phyloP scores from a whole-genome alignment of 2,797 vertebrate genomes.

The Serranus cabrilla region DNA sequence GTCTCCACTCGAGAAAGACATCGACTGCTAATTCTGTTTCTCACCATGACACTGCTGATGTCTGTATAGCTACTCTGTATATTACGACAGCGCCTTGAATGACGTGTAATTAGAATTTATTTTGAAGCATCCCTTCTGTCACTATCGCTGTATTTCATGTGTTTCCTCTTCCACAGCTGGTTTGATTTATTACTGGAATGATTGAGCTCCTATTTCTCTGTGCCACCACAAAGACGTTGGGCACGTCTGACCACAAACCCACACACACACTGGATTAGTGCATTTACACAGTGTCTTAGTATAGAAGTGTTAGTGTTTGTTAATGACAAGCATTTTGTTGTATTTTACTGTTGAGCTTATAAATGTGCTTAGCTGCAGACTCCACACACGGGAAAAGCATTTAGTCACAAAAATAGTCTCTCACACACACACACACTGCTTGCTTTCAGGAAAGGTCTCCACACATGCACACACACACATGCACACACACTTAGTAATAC shows the following conservation, averaged over 20 bases:
- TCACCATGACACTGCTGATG: background rate
- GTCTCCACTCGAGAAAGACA: background rate
- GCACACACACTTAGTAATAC: slow-evolving; percentile 32
- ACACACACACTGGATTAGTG: background rate
- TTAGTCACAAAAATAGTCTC: slow-evolving; percentile 16
- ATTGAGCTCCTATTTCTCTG: slow-evolving; percentile 21
- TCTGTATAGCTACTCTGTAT: background rate
- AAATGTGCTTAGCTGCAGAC: slow-evolving; percentile 7
- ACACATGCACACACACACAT: slow-evolving; percentile 24
- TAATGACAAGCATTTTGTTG: background rate
- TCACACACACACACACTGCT: slow-evolving; percentile 5
- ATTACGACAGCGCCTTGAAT: slow-evolving; percentile 8
- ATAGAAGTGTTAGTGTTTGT: background rate
- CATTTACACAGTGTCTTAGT: background rate
- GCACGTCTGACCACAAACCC: slow-evolving; percentile 29
- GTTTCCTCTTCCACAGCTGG: slow-evolving; percentile 24
- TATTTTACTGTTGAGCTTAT: background rate
- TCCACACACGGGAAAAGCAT: slow-evolving; percentile 21
- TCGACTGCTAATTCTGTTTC: background rate
- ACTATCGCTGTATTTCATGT: background rate
- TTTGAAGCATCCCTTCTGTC: slow-evolving; percentile 12
- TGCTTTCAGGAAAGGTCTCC: slow-evolving; percentile 24
- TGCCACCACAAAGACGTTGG: slow-evolving; percentile 30
- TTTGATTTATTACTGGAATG: slow-evolving; percentile 43
- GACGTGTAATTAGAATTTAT: slow-evolving; percentile 9